Percentiles rank a stretch among this genome's conserved stretches.
Conservation (phyloP, 2,888 invertebrate species). For the Tuta absoluta region DNA sequence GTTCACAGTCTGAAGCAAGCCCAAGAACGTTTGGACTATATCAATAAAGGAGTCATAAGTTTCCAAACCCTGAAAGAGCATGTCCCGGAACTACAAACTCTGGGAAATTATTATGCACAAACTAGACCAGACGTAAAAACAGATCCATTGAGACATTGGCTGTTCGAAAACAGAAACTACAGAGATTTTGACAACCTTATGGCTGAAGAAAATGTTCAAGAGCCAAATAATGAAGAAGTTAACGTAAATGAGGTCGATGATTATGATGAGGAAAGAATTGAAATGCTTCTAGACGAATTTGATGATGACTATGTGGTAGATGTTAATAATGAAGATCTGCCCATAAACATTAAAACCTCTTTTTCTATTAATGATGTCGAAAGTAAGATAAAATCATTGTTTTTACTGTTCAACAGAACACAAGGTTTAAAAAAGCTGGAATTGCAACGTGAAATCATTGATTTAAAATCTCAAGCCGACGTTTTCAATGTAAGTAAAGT, state of each 20-base stretch:
- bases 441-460: constrained; percentile 39
- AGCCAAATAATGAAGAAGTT: constrained; percentile 36
- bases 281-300: constrained; percentile 50
- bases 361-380: constrained; percentile 46
- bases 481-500: constrained; percentile 51
- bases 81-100: constrained; percentile 38
- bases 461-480: constrained; percentile 41
- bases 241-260: constrained; percentile 33
- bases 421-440: constrained; percentile 33
- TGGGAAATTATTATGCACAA: constrained; percentile 41
- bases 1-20: constrained; percentile 45
- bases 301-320: constrained; percentile 35
- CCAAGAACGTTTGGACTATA: constrained; percentile 47
- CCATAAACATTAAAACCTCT: constrained; percentile 32
- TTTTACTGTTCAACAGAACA: constrained; percentile 33
- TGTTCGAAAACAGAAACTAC: constrained; percentile 49
- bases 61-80: constrained; percentile 36
- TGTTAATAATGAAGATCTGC: constrained; percentile 27
- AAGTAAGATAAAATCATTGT: constrained; percentile 37
- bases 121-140: constrained; percentile 14
- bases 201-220: constrained; percentile 23
- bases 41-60: constrained; percentile 51
- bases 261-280: constrained; percentile 43
- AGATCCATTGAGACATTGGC: constrained; percentile 54
- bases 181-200: constrained; percentile 24